Evolutionary conservation across 2,113 vertebrate species (phyloP).

Genomic region (Brachionichthys hirsutus): DNA sequence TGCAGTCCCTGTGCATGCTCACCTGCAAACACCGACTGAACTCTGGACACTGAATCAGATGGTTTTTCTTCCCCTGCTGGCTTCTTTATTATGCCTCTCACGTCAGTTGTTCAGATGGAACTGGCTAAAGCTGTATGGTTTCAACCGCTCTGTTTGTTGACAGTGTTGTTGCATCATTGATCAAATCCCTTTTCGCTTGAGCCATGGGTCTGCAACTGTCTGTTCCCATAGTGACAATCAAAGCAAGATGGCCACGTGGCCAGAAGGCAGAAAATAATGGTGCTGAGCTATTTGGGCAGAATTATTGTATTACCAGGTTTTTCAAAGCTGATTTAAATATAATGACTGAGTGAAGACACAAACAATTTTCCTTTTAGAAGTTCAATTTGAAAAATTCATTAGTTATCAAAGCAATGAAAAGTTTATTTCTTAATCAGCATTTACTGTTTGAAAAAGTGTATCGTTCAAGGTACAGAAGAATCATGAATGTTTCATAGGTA

Average conservation of each 20-base stretch:
- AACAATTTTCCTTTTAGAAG: no score
- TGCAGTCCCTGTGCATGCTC: slow-evolving; percentile 27
- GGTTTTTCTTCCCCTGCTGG: slow-evolving; percentile 19
- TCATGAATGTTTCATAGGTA: no score
- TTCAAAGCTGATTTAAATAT: slow-evolving; percentile 8
- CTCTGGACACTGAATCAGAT: slow-evolving; percentile 59
- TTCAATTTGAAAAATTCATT: no score
- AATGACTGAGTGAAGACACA: no score
- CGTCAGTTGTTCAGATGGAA: slow-evolving; percentile 19
- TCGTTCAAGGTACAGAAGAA: no score
- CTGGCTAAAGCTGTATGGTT: background rate
- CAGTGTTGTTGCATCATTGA: slow-evolving; percentile 48
- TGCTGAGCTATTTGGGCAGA: slow-evolving; percentile 9
- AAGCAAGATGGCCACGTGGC: slow-evolving; percentile 41
- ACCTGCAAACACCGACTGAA: slow-evolving; percentile 45
- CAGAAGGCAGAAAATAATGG: no score
- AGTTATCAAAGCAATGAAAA: no score
- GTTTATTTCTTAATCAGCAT: no score
- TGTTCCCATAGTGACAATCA: slow-evolving; percentile 70
- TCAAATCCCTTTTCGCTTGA: slow-evolving; percentile 48
- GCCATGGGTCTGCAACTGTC: slow-evolving; percentile 49
- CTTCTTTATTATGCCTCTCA: slow-evolving; percentile 38
- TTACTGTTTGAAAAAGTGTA: no score
- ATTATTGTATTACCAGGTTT: slow-evolving; percentile 2
- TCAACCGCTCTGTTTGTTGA: no score